A percentile compares a stretch with the other conserved stretches of the same genome.
Conservation (phyloP, 2,113 vertebrate species). For the Myxocyprinus asiaticus region DNA sequence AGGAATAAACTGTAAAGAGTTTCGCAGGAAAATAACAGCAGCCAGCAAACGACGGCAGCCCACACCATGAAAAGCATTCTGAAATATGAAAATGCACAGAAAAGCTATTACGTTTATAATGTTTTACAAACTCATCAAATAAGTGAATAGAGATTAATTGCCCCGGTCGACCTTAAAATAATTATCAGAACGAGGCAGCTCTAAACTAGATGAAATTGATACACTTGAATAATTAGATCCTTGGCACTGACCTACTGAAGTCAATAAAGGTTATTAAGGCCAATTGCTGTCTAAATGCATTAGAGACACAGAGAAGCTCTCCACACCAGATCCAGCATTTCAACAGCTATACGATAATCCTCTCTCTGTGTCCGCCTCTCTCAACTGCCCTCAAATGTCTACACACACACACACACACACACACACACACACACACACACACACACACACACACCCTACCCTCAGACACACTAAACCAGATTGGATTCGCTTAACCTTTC, state of each 20-base stretch:
- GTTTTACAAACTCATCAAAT: slow-evolving; percentile 84
- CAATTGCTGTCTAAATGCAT: slow-evolving; percentile 85
- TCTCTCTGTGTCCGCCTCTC: slow-evolving; percentile 76
- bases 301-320: slow-evolving; percentile 79
- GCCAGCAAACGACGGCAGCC: slow-evolving; percentile 52
- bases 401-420: too few species aligned
- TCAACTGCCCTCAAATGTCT: slow-evolving; percentile 54
- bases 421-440: slow-evolving; percentile 43
- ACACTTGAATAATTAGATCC: slow-evolving; percentile 92
- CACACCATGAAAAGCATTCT: slow-evolving; percentile 26
- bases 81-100: slow-evolving; percentile 63
- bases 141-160: slow-evolving; percentile 86
- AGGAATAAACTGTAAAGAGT: background rate
- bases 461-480: slow-evolving; percentile 84
- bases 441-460: slow-evolving; percentile 67
- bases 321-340: slow-evolving; percentile 81
- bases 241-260: slow-evolving; percentile 85
- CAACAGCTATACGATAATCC: slow-evolving; percentile 82
- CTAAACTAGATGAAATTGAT: slow-evolving; percentile 88
- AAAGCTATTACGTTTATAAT: slow-evolving; percentile 78
- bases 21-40: background rate
- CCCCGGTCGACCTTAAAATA: slow-evolving; percentile 82
- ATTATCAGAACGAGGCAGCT: slow-evolving; percentile 84
- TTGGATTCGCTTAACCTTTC: slow-evolving; percentile 87
- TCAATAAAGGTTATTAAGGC: slow-evolving; percentile 93